These are phyloP conservation scores for Eilema sororculum DNA, from an alignment of 2,888 invertebrate genomes.

Conservation along the genomic window DNA sequence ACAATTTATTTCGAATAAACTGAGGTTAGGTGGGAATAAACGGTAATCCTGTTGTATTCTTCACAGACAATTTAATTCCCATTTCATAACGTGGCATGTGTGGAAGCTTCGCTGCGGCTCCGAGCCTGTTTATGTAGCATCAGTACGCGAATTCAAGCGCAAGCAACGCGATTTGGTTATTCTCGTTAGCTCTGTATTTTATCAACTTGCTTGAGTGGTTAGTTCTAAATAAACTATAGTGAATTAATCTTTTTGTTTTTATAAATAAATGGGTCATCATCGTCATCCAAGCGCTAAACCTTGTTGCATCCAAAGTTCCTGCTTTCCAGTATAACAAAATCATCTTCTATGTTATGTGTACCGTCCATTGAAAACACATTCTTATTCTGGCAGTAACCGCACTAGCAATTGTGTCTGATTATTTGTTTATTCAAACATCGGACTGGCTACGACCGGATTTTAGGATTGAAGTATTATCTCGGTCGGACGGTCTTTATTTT, in stretches of 20 bases:
- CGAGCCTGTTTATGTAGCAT: conserved; percentile 54
- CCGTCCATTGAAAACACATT: background rate
- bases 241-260: background rate
- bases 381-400: conserved; percentile 4
- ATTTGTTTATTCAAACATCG: background rate
- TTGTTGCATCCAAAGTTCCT: too few species aligned
- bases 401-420: conserved; percentile 5
- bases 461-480: too few species aligned
- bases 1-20: conserved; percentile 26
- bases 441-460: background rate
- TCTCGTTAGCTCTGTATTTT: background rate
- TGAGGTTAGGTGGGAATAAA: conserved; percentile 48
- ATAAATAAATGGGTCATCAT: too few species aligned
- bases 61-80: conserved; percentile 80
- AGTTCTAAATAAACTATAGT: too few species aligned
- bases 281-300: too few species aligned
- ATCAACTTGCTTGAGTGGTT: background rate
- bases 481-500: too few species aligned
- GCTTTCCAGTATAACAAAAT: background rate
- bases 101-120: conserved; percentile 45
- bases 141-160: conserved; percentile 62
- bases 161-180: conserved; percentile 54
- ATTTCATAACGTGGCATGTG: conserved; percentile 73
- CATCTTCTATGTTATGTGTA: background rate
- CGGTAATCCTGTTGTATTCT: conserved; percentile 73